Percentiles rank a stretch among this genome's conserved stretches.
Evolutionary conservation across 2,797 vertebrate genomes (phyloP).

Genomic region (Darevskia nairensis): DNA sequence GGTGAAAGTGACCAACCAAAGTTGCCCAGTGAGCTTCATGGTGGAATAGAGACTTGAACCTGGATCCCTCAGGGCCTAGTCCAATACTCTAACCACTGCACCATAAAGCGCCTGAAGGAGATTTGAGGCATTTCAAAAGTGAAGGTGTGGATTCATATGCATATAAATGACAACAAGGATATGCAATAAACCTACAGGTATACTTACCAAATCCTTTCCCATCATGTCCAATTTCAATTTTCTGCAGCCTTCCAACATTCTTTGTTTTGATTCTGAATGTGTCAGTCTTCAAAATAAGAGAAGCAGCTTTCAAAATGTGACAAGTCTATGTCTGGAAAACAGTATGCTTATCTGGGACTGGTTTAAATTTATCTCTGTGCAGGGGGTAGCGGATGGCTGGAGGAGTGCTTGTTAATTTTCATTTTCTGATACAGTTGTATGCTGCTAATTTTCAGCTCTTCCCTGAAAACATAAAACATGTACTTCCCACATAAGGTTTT

Average conservation of each 20-base stretch:
- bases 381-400: not conserved
- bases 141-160: not conserved
- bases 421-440: not conserved
- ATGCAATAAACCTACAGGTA: not conserved
- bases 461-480: constrained; percentile 38
- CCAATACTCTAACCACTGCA: not conserved
- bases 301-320: constrained; percentile 46
- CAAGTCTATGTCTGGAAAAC: constrained; percentile 26
- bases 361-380: not conserved
- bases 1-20: no score
- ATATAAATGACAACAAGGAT: not conserved
- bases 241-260: constrained; percentile 62
- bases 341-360: constrained; percentile 11
- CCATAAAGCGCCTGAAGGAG: not conserved
- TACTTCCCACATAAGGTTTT: constrained; percentile 21
- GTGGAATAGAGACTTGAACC: not conserved
- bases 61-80: not conserved
- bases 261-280: constrained; percentile 73
- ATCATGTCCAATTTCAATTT: constrained; percentile 72
- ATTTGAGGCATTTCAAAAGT: constrained; percentile 43
- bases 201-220: constrained; percentile 74
- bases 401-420: not conserved
- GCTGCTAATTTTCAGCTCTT: not conserved
- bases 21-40: not conserved
- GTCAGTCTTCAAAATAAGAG: constrained; percentile 70